Conservation (phyloP, 2,888 invertebrate species). For the Archips crataeganus region DNA sequence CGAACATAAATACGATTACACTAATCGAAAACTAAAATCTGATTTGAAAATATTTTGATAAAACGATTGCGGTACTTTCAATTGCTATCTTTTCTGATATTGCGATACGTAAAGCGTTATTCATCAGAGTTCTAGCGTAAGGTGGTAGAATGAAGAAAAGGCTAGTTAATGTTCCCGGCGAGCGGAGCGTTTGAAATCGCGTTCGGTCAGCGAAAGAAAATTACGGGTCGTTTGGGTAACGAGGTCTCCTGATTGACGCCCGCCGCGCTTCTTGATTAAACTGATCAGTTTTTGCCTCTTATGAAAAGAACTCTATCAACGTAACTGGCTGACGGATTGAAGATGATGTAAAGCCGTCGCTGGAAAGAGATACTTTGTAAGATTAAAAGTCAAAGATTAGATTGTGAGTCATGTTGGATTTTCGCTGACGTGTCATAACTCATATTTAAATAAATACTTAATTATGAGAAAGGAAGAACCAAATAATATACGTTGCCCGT, state of each 20-base stretch:
- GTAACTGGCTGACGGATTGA: slow-evolving; percentile 57
- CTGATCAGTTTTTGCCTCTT: slow-evolving; percentile 79
- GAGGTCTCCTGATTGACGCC: slow-evolving; percentile 78
- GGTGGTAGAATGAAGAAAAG: slow-evolving; percentile 32
- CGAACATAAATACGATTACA: not conserved
- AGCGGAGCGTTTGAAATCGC: slow-evolving; percentile 65
- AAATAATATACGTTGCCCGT: too few relatives aligned
- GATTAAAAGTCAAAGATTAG: slow-evolving; percentile 3
- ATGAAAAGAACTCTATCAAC: slow-evolving; percentile 74
- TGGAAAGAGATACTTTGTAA: slow-evolving; percentile 9
- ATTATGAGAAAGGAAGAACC: too few relatives aligned
- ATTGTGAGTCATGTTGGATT: not conserved
- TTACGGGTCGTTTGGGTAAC: slow-evolving; percentile 80
- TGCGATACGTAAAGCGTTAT: slow-evolving; percentile 1
- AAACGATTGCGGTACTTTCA: not conserved
- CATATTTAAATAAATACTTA: too few relatives aligned
- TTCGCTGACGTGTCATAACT: not conserved
- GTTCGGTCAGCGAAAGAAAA: slow-evolving; percentile 80
- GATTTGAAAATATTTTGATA: not conserved
- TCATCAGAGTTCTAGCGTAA: slow-evolving; percentile 15
- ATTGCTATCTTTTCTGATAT: not conserved
- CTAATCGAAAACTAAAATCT: not conserved
- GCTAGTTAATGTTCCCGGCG: slow-evolving; percentile 40
- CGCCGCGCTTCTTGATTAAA: slow-evolving; percentile 77
- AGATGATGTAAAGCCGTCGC: slow-evolving; percentile 54